phyloP scores from a whole-genome alignment of 2,888 invertebrate species.

The Theodoxus fluviatilis region DNA sequence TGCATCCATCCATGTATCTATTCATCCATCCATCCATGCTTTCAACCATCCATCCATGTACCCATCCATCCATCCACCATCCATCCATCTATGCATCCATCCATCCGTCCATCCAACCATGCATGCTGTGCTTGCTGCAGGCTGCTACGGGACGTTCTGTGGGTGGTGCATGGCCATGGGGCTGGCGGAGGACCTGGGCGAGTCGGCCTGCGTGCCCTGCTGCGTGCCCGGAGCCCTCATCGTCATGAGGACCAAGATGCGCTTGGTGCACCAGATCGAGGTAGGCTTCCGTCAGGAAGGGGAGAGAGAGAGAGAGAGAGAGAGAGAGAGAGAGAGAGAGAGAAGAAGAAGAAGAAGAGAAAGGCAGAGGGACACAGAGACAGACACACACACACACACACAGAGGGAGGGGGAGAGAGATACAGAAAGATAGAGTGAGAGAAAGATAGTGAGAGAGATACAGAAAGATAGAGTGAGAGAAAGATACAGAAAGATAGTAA shows the following conservation, averaged over 20 bases:
- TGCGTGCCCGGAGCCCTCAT: constrained; percentile 30
- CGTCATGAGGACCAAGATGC: constrained; percentile 30
- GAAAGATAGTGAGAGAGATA: no score
- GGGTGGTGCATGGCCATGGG: constrained; percentile 26
- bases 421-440: no score
- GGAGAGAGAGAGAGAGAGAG: constrained; percentile 16
- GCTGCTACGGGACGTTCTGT: constrained; percentile 32
- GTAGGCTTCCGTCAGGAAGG: not conserved
- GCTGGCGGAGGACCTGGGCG: constrained; percentile 30
- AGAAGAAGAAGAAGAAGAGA: not conserved
- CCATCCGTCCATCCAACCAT: no score
- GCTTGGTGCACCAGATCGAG: constrained; percentile 28
- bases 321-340: constrained; percentile 4
- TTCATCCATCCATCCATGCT: no score
- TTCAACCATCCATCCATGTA: no score
- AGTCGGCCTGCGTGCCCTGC: constrained; percentile 32
- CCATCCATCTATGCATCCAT: no score
- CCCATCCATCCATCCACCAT: no score
- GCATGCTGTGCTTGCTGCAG: constrained; percentile 26
- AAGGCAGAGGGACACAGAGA: constrained; percentile 20
- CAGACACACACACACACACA: constrained; percentile 18
- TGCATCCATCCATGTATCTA: no score
- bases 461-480: no score
- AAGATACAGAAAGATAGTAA: no score
- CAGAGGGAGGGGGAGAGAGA: constrained; percentile 3